Evolutionary conservation across 2,888 invertebrate genomes (phyloP).

Genomic region (Tipula unca): DNA sequence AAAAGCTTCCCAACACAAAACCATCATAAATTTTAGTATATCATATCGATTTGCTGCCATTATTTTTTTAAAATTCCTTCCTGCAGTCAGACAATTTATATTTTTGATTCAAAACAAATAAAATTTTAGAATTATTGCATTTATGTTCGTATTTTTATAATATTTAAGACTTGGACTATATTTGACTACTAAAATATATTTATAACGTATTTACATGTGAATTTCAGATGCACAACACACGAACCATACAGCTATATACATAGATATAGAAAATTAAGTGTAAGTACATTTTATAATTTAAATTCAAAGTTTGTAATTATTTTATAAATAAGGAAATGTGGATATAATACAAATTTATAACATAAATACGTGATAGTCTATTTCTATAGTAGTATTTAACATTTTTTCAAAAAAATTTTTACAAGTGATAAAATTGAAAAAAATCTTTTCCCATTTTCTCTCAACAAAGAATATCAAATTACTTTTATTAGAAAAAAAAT

Average conservation of each 20-base stretch:
- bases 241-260: background rate
- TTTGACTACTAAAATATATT: background rate
- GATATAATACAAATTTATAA: background rate
- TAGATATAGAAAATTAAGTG: background rate
- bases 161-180: background rate
- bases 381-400: background rate
- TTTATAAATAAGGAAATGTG: background rate
- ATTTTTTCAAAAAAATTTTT: background rate
- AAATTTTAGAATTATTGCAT: background rate
- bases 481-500: background rate
- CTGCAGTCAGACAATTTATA: background rate
- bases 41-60: background rate
- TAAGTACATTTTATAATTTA: background rate
- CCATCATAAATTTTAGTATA: background rate
- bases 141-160: background rate
- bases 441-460: background rate
- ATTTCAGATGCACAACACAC: background rate
- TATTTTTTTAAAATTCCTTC: background rate
- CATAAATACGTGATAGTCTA: background rate
- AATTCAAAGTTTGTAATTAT: constrained; percentile 14
- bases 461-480: background rate
- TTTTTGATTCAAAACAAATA: background rate
- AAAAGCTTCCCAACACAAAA: background rate
- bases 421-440: background rate
- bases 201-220: background rate